Evolutionary conservation across 2,888 invertebrate genomes (phyloP).

Genomic region (Heliconius ethilla): DNA sequence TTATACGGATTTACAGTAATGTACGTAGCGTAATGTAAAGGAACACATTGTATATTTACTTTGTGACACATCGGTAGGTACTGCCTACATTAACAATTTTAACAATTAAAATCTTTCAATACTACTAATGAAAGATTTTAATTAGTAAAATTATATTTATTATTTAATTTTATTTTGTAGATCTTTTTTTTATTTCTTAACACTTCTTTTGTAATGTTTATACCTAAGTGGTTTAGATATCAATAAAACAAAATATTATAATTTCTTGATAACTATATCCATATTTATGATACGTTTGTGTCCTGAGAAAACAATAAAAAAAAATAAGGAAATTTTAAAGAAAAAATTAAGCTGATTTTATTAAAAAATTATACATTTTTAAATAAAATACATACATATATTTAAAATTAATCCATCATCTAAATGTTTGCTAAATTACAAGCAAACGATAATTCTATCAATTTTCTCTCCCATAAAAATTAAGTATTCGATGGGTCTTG

Average conservation of each 20-base stretch:
- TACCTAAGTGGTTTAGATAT: too few species aligned
- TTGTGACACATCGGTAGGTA: background rate
- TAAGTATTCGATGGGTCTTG: constrained; percentile 12
- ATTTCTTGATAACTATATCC: too few species aligned
- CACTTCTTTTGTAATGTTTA: too few species aligned
- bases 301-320: too few species aligned
- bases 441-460: constrained; percentile 1
- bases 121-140: background rate
- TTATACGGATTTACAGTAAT: constrained; percentile 42
- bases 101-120: background rate
- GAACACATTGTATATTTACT: background rate
- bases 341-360: background rate
- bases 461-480: constrained; percentile 17
- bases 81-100: background rate
- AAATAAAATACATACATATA: background rate
- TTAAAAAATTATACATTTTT: background rate
- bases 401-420: background rate
- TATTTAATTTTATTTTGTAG: background rate
- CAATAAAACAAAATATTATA: too few species aligned
- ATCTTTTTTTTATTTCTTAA: too few species aligned
- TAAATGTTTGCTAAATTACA: background rate
- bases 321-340: background rate
- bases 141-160: background rate
- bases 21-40: constrained; percentile 6
- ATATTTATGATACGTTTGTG: too few species aligned